A percentile compares a stretch with the other conserved stretches of the same genome.
These are phyloP conservation scores for Cheilosia vernalis DNA, from an alignment of 2,888 invertebrate genomes.

Conservation along the genomic window DNA sequence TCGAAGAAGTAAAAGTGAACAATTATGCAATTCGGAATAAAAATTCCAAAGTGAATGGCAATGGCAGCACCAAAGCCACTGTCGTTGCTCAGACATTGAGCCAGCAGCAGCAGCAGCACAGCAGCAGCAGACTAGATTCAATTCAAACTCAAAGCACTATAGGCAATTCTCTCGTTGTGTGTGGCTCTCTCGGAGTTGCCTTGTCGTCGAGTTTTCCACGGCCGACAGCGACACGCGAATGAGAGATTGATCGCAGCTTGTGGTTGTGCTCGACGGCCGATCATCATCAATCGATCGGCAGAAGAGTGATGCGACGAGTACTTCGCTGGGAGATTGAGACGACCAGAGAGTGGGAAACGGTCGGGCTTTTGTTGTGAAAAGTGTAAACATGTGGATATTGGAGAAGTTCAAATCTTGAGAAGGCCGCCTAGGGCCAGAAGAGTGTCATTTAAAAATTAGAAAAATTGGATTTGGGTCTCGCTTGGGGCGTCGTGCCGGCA, in stretches of 20 bases:
- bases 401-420: constrained; percentile 10
- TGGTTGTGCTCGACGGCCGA: constrained; percentile 43
- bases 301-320: constrained; percentile 30
- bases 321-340: not conserved
- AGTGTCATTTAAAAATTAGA: constrained; percentile 58
- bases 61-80: constrained; percentile 12
- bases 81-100: not conserved
- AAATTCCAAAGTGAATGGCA: constrained; percentile 67
- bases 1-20: constrained; percentile 52
- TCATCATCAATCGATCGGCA: constrained; percentile 60
- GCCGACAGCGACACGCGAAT: not conserved
- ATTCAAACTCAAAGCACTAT: too few relatives aligned
- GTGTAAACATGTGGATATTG: constrained; percentile 48
- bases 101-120: too few relatives aligned
- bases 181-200: constrained; percentile 9
- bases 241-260: constrained; percentile 53
- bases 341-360: too few relatives aligned
- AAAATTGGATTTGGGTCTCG: constrained; percentile 50
- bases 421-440: not conserved
- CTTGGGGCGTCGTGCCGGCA: constrained; percentile 4
- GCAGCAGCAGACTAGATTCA: not conserved
- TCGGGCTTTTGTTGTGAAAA: constrained; percentile 28
- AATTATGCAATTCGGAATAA: constrained; percentile 56
- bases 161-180: not conserved
- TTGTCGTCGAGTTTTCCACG: constrained; percentile 53